phyloP scores from a whole-genome alignment of 2,888 invertebrate genomes.

The Nomada ruficornis region DNA sequence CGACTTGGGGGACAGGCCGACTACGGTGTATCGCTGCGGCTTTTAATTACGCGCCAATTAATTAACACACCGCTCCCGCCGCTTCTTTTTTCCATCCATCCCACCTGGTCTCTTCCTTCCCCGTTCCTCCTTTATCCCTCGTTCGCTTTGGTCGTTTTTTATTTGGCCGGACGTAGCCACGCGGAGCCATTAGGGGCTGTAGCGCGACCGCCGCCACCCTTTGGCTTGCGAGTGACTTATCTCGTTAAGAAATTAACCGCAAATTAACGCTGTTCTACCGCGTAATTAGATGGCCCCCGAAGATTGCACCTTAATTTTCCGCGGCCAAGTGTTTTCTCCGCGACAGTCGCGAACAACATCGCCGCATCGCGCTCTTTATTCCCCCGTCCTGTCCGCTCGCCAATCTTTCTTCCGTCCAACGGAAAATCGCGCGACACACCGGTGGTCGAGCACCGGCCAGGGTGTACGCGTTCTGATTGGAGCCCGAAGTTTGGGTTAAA shows the following conservation, averaged over 20 bases:
- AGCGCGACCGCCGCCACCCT: slow-evolving; percentile 66
- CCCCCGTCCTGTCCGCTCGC: too few species aligned
- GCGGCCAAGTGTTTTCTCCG: slow-evolving; percentile 27
- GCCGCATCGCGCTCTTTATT: not conserved
- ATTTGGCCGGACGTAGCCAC: slow-evolving; percentile 65
- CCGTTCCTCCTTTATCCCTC: slow-evolving; percentile 7
- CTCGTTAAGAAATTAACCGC: slow-evolving; percentile 76
- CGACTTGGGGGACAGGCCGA: slow-evolving; percentile 48
- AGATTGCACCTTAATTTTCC: slow-evolving; percentile 62
- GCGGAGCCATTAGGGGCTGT: slow-evolving; percentile 69
- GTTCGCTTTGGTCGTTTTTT: slow-evolving; percentile 34
- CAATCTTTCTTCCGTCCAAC: not conserved
- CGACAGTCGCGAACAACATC: slow-evolving; percentile 11
- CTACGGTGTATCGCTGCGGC: slow-evolving; percentile 70
- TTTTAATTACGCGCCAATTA: slow-evolving; percentile 82
- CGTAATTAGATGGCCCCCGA: slow-evolving; percentile 74
- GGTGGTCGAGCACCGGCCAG: not conserved
- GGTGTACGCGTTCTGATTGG: not conserved
- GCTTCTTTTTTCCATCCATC: slow-evolving; percentile 43
- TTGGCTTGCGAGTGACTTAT: slow-evolving; percentile 62
- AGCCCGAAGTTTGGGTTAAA: slow-evolving; percentile 32
- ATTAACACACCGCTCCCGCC: slow-evolving; percentile 74
- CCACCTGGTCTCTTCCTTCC: slow-evolving; percentile 14
- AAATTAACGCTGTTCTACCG: slow-evolving; percentile 73
- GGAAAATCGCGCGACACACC: not conserved